Evolutionary conservation across 2,888 invertebrate genomes (phyloP).

Genomic region (Plagodis pulveraria): DNA sequence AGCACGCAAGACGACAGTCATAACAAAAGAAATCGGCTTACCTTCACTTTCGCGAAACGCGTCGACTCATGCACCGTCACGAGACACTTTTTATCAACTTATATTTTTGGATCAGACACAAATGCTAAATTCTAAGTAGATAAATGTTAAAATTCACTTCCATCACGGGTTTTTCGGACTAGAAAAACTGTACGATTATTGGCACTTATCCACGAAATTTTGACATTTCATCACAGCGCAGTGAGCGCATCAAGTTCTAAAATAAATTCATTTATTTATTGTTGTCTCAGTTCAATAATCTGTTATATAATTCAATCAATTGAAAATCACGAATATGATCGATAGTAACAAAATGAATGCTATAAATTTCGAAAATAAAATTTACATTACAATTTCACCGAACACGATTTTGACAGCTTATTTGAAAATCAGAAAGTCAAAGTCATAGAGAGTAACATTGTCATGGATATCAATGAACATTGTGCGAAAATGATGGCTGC

Average conservation of each 20-base stretch:
- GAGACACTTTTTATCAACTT: slow-evolving; percentile 29
- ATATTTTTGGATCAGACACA: slow-evolving; percentile 11
- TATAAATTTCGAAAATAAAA: too few species aligned
- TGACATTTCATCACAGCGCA: slow-evolving; percentile 75
- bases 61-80: slow-evolving; percentile 66
- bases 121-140: background rate
- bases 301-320: too few species aligned
- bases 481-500: too few species aligned
- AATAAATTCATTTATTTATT: too few species aligned
- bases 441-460: too few species aligned
- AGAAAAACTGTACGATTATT: slow-evolving; percentile 66
- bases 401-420: too few species aligned
- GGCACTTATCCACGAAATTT: slow-evolving; percentile 77
- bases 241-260: slow-evolving; percentile 3
- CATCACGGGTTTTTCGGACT: slow-evolving; percentile 62
- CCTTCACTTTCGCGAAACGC: slow-evolving; percentile 67
- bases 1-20: slow-evolving; percentile 38
- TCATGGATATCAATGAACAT: too few species aligned
- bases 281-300: too few species aligned
- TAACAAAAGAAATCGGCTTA: slow-evolving; percentile 68
- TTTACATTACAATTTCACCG: too few species aligned
- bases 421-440: too few species aligned
- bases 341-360: too few species aligned
- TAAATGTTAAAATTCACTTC: slow-evolving; percentile 37
- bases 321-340: too few species aligned